Base-by-base conservation (phyloP, 2,113 vertebrate genomes). In the Mesocricetus auratus region DNA sequence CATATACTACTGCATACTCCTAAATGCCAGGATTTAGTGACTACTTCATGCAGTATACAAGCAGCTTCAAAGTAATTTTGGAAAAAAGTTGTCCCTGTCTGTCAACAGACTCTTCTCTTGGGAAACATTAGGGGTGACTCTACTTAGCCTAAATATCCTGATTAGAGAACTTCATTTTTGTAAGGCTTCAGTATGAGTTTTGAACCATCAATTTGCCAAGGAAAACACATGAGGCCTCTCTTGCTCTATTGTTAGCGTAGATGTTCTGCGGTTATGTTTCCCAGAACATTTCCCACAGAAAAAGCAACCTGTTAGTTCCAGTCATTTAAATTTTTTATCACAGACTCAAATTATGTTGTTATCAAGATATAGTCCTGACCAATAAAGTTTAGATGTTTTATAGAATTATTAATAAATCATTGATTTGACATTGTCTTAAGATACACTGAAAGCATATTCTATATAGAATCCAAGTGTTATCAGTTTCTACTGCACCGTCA, bases 281-380 rank as follows among this genome's bases (percentile, higher is more conserved):
- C 78, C 73, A 58, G 42, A 94, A 95, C 92, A 62, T 19, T 94
- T 16, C 22, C 33, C 60, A 82, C 86, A 81, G 33, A 29, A 86
- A 86, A 82, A 89, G 60, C 10, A 95, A 31, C 36, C 33, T 39
- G n/a, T 94, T 96, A 50, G 26, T 81, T 91, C 24, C 74, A 75
- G 21, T 11, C 66, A 91, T 58, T 96, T 96, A 71, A 94, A 58
- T 60, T 93, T 93, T 94, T 96, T 91, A 91, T 62, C 3, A 26
- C 62, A 77, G 45, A 42, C 64, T 71, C 60, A 87, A 95, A 94
- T n/a, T 68, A 69, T 92, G 50, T 9, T 26, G 24, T 90, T 39
- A 95, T 66, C 7, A 92, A 94, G 36, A 21, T 89, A 73, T 2
- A 81, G 2, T 88, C 5, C 36, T 89, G 45, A 91, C 22, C 13